Evolutionary conservation across 2,888 invertebrate genomes (phyloP).

Genomic region (Drepanosiphum platanoidis): DNA sequence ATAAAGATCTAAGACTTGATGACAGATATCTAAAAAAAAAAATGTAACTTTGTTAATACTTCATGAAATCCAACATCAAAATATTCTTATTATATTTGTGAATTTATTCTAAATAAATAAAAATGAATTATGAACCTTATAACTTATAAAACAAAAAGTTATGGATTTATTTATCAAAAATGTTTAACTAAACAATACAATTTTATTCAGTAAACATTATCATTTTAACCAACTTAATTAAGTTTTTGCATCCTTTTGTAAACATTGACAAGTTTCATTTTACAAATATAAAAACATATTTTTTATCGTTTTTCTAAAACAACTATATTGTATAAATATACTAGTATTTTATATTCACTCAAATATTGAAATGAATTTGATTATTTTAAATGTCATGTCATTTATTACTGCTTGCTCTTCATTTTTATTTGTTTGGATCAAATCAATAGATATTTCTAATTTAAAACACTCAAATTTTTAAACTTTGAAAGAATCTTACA

Average conservation of each 20-base stretch:
- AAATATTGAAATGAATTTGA: too few relatives aligned
- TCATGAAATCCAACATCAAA: not conserved
- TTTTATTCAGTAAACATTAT: not conserved
- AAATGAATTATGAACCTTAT: not conserved
- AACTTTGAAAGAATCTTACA: not conserved
- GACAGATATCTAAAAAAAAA: slow-evolving; percentile 82
- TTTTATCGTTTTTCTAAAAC: too few relatives aligned
- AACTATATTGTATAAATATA: too few relatives aligned
- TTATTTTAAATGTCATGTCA: not conserved
- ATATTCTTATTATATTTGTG: not conserved
- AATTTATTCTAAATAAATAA: not conserved
- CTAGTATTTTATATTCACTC: too few relatives aligned
- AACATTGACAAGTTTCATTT: too few relatives aligned
- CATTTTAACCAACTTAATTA: too few relatives aligned
- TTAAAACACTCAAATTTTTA: not conserved
- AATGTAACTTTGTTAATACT: not conserved
- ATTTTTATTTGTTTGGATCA: not conserved
- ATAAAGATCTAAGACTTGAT: slow-evolving; percentile 92
- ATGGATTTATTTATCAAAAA: not conserved
- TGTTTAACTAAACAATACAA: not conserved
- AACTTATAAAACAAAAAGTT: too few relatives aligned
- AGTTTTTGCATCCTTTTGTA: too few relatives aligned
- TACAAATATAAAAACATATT: too few relatives aligned
- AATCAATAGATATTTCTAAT: not conserved
- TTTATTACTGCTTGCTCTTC: not conserved